Evolutionary conservation across 2,888 invertebrate species (phyloP), one percentile per base, ranked within the genome.

Genomic region (Melieria omissa): DNA sequence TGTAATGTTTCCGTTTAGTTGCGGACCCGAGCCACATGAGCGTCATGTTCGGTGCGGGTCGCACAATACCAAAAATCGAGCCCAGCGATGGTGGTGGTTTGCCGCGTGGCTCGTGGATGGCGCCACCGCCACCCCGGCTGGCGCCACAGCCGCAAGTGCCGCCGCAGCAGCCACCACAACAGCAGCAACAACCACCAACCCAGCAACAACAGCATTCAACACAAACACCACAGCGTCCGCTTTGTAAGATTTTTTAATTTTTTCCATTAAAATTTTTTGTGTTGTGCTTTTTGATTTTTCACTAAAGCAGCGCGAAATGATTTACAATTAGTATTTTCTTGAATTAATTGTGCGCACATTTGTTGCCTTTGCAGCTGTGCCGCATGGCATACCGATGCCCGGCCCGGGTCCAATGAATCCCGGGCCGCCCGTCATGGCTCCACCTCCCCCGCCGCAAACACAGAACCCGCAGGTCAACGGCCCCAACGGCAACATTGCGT

Each of bases 61-160:
- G 87, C 71, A 81, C 85, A 80, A 85, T 87, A 85, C 86, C 87
- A 84, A 87, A 87, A 86, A 86, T 87, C 77, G 86, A 86, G 79
- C 86, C 86, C 74, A 82, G 83, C 78, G 87, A 87, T 63, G 69
- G 76, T 63, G 77, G 79, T 49, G 76, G 76, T 67, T 83, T 79
- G 64, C 80, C 84, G 73, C 83, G 86, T 71, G 83, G 82, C 77
- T 81, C 85, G 65, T 87, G 87, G 86, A 86, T 86, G 84, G 84
- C 84, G 75, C 86, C 85, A 49, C 85, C 85, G 65, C 85, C 85
- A 62, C 84, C 85, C 68, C 86, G 85, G 78, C 80, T 86, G 74
- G 81, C 80, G 65, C 83, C 76, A 61, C 77, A 78, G 54, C 81
- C 80, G 54, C 74, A 76, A 74, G 45, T 70, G 29, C 68, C 78